Evolutionary conservation across 2,888 invertebrate genomes (phyloP), one percentile per base, ranked within the genome.

Genomic region (Eutolmus rufibarbis): DNA sequence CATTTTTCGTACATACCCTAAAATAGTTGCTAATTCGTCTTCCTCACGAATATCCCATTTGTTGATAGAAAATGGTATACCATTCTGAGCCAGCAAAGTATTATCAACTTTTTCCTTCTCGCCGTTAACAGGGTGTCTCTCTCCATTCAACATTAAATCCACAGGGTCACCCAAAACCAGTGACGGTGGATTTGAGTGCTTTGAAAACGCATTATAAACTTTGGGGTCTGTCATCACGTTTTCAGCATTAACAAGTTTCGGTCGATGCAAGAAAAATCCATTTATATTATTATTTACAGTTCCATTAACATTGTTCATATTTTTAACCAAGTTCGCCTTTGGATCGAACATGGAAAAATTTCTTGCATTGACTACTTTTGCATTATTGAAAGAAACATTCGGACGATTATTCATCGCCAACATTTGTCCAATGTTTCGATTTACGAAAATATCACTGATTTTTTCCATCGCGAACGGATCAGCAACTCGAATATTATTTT

Each of bases 21-120:
- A 93, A 89, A 96, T 95, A 90, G 95, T 95, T 5, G 95, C 95
- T 90, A 96, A 95, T 89, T 96, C 95, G 90, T 96, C 95, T 43
- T 94, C 94, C 81, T 89, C 89, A 1, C 40, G 51, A 28, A 40
- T 86, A 51, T 86, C 74, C 86, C 86, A 86, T 34, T 76, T 76
- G n/a, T 74, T 86, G 7, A 74, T 34, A 16, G 86, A n/a, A 76
- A 86, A 57, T 5, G 57, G 66, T 8, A 37, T 23, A 14, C 66
- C 66, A 57, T 84, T 57, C 34, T 86, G 51, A n/a, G 76, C 28
- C n/a, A 31, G 5, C n/a, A 19, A 5, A 43, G 7, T 34, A 19
- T 76, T 76, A 19, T 86, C 46, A 16, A n/a, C 46, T 23, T 86
- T 76, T 1, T 86, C 76, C n/a, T 40, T 74, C 23, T 40, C 51